These are phyloP conservation scores for Agrypnus murinus DNA, from an alignment of 2,888 invertebrate species.

Conservation along the genomic window DNA sequence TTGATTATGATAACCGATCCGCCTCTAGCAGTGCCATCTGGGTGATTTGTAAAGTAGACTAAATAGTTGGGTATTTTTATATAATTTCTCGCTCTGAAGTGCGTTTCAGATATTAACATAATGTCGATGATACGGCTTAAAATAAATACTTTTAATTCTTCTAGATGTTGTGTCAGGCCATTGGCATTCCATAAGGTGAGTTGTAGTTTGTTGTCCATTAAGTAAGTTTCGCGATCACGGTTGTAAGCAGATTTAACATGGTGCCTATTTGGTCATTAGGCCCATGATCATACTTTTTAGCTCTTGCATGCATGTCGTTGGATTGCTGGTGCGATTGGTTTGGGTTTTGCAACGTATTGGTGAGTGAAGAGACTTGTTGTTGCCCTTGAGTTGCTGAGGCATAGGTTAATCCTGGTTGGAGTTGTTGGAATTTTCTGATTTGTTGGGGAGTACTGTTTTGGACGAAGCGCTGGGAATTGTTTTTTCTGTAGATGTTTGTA, in stretches of 20 bases:
- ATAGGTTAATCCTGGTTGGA: conserved; percentile 17
- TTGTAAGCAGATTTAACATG: conserved; percentile 23
- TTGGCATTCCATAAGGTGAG: conserved; percentile 50
- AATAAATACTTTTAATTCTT: conserved; percentile 48
- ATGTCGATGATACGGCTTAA: conserved; percentile 44
- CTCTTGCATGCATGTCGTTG: conserved; percentile 23
- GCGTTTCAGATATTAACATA: conserved; percentile 48
- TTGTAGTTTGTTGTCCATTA: conserved; percentile 35
- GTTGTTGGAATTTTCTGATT: conserved; percentile 19
- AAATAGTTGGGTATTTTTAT: conserved; percentile 14
- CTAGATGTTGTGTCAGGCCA: conserved; percentile 42
- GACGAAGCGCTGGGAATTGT: conserved; percentile 25
- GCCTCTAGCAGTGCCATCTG: conserved; percentile 43
- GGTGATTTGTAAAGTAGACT: conserved; percentile 45
- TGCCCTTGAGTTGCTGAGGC: neutral
- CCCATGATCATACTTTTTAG: conserved; percentile 35
- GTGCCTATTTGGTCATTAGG: conserved; percentile 23
- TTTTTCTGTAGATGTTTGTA: conserved; percentile 29
- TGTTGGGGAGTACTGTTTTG: conserved; percentile 27
- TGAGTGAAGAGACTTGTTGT: conserved; percentile 7
- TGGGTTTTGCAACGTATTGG: conserved; percentile 2
- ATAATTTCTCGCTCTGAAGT: conserved; percentile 10
- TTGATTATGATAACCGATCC: conserved; percentile 46
- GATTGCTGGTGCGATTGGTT: conserved; percentile 10
- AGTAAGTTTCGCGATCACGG: conserved; percentile 34